Evolutionary conservation across 2,113 vertebrate species (phyloP), one percentile per base, ranked within the genome.

Genomic region (Chaenogobius annularis): DNA sequence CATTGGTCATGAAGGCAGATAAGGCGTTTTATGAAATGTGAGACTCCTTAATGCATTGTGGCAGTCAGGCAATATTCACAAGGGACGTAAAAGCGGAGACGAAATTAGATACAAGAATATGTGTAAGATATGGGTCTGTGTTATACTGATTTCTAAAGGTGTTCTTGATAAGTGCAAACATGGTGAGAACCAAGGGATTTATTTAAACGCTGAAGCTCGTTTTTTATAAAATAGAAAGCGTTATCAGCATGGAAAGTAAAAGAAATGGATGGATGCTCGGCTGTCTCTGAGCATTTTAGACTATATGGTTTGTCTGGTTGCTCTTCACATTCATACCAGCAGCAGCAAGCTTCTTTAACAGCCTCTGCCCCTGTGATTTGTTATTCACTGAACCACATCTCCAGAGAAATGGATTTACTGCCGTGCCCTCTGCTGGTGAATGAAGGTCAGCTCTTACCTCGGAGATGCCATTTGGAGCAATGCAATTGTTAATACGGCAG

Each of bases 391-490:
- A 91, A 89, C 87, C 85, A 59, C 80, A 83, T 90, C 90, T 84
- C 88, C 79, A 77, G 85, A 92, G 90, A 89, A 92, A 90, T 92
- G 85, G 87, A 92, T 92, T 91, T 89, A 89, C 83, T 83, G 78
- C 81, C 44, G 0, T 91, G 90, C 86, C 92, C 90, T 92, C 87
- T 85, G 81, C 80, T 64, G 82, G 84, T 72, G 72, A 83, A 83
- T 89, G 88, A 91, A 93, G 92, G 92, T 92, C 90, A 71, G 66
- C 75, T 66, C 68, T 61, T 80, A 83, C 87, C 85, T 85, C 62
- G 71, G 82, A 86, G 88, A 87, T 83, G 80, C 81, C 81, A 81
- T 85, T 90, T 87, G 83, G 68, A 55, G 85, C 37, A 5, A 58
- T 78, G 70, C 85, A 78, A 83, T 83, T 89, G 83, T 85, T 90